Conservation (phyloP, 2,888 invertebrate species). For the Serrognathus titanus region DNA sequence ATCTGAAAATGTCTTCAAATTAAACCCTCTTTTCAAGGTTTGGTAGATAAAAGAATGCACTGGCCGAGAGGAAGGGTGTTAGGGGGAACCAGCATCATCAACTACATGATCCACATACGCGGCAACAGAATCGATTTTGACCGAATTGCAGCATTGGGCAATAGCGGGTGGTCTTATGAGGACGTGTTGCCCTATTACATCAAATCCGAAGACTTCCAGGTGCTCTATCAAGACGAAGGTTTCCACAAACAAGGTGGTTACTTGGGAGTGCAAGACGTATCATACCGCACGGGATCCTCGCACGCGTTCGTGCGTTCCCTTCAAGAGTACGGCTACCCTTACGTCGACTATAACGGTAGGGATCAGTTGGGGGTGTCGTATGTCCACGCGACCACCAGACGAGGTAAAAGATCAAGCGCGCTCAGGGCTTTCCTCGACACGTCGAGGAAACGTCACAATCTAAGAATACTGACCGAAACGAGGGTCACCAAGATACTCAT, state of each 20-base stretch:
- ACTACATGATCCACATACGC: slow-evolving; percentile 57
- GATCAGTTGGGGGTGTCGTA: slow-evolving; percentile 59
- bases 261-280: slow-evolving; percentile 46
- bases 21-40: slow-evolving; percentile 29
- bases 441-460: slow-evolving; percentile 58
- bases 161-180: slow-evolving; percentile 54
- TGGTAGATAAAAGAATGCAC: slow-evolving; percentile 42
- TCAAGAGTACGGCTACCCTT: slow-evolving; percentile 60
- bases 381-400: slow-evolving; percentile 59
- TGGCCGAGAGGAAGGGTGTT: slow-evolving; percentile 58
- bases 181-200: slow-evolving; percentile 49
- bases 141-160: slow-evolving; percentile 58
- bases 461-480: slow-evolving; percentile 60
- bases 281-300: slow-evolving; percentile 48
- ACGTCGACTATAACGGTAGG: slow-evolving; percentile 67
- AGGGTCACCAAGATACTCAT: slow-evolving; percentile 66
- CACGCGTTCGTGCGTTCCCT: slow-evolving; percentile 61
- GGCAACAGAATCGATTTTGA: slow-evolving; percentile 69
- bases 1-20: no score
- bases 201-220: slow-evolving; percentile 43
- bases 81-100: slow-evolving; percentile 51
- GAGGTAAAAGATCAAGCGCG: slow-evolving; percentile 63
- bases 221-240: slow-evolving; percentile 37
- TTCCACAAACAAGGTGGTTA: slow-evolving; percentile 48
- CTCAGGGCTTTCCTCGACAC: slow-evolving; percentile 64